Evolutionary conservation across 1,140 invertebrate genomes (phyloP), one percentile per base, ranked within the genome.

Genomic region (Drosophila parabipectinata): DNA sequence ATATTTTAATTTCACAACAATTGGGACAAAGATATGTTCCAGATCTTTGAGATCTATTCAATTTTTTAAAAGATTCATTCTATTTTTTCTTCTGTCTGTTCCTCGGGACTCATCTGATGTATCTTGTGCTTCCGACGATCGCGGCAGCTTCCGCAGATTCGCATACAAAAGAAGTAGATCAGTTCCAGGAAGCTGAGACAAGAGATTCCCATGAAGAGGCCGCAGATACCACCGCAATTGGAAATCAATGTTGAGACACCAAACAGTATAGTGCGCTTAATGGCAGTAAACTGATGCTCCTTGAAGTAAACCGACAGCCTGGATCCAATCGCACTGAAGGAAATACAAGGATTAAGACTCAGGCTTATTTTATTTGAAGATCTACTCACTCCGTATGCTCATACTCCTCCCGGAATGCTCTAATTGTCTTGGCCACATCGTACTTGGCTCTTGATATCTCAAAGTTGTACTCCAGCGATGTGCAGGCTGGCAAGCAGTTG

Each of bases 401-500:
- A 47, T 89, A 90, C 1, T 5, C 61, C 7, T 91, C 90, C 0
- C 87, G 72, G 7, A 78, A 83, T 1, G 90, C 87, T 9, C 45
- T 15, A 8, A 91, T 59, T 1, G 90, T 91, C 15, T 83, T 89
- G 1, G 41, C 69, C 5, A 87, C 14, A 5, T 77, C 72, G 47
- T 80, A 91, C 39, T 76, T 55, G 18, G 94, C 94, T 72, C 95
- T 93, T 0, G 95, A 95, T 2, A 94, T 95, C 90, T 95, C 94
- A 6, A 94, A 93, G 63, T 95, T 94, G 63, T 95, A 96, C 18
- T 93, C 93, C 0, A 95, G 92, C 1, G 94, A 94, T 0, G 94
- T 95, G 67, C 95, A 96, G 1, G 94, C 92, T 0, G 95, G 95
- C 57, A 95, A 89, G 77, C 95, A 96, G 66, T 94, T 92, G 80